A percentile compares a stretch with the other conserved stretches of the same genome.
Conservation (phyloP, 2,888 invertebrate species). For the Venusia cambrica region DNA sequence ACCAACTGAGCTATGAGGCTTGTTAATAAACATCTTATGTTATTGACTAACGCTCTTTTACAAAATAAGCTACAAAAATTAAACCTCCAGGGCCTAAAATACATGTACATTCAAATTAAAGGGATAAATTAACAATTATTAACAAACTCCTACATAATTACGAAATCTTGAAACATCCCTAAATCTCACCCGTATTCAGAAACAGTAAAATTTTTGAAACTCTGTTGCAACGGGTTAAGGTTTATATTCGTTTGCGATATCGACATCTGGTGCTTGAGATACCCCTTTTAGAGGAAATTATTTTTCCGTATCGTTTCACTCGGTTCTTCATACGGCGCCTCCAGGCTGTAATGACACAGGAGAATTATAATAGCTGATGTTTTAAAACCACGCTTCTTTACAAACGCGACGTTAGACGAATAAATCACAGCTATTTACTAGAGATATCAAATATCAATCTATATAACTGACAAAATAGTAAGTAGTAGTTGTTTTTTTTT, state of each 20-base stretch:
- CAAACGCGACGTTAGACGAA: no score
- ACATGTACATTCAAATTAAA: slow-evolving; percentile 12
- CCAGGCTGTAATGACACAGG: slow-evolving; percentile 13
- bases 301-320: slow-evolving; percentile 46
- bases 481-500: no score
- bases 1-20: no score
- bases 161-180: slow-evolving; percentile 14
- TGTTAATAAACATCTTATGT: no score
- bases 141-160: slow-evolving; percentile 21
- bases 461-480: no score
- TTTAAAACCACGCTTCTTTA: no score
- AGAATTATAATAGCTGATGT: not conserved
- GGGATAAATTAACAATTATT: slow-evolving; percentile 15
- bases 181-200: slow-evolving; percentile 3
- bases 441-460: no score
- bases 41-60: no score
- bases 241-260: slow-evolving; percentile 11
- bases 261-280: slow-evolving; percentile 21
- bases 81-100: slow-evolving; percentile 4
- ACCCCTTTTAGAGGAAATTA: slow-evolving; percentile 42
- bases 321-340: slow-evolving; percentile 28
- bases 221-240: slow-evolving; percentile 1
- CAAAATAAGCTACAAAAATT: slow-evolving; percentile 1
- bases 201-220: slow-evolving; percentile 2
- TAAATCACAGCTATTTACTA: no score